Conservation (phyloP, 1,140 invertebrate genomes). For the Lordiphosa stackelbergi region DNA sequence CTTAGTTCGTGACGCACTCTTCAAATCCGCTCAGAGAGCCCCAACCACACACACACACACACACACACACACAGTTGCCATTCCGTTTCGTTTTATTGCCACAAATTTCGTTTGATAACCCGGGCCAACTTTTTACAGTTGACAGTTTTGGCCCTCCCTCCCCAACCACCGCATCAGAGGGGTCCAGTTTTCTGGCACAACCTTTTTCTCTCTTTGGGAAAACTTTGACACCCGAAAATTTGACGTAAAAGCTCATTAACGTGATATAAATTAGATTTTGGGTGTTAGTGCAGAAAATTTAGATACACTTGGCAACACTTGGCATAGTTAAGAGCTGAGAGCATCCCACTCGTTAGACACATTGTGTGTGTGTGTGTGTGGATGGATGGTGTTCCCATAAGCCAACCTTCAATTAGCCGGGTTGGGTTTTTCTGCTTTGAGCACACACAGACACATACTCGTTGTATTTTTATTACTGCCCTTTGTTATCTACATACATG, state of each 20-base stretch:
- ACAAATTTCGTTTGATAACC: conserved; percentile 72
- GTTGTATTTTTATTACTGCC: too few species aligned
- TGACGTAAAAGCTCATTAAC: conserved; percentile 73
- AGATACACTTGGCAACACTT: conserved; percentile 51
- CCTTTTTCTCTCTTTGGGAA: conserved; percentile 9
- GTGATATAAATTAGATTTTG: conserved; percentile 74
- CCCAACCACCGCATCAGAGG: background rate
- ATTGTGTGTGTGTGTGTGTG: too few species aligned
- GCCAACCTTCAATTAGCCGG: too few species aligned
- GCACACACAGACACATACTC: too few species aligned
- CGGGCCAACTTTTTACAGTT: conserved; percentile 64
- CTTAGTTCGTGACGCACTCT: conserved; percentile 34
- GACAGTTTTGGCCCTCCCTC: conserved; percentile 47
- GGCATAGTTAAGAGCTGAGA: conserved; percentile 41
- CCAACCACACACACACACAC: too few species aligned
- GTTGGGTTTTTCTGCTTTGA: too few species aligned
- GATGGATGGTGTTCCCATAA: too few species aligned
- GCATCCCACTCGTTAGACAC: conserved; percentile 29
- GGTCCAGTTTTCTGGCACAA: conserved; percentile 1
- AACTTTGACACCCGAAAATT: conserved; percentile 40
- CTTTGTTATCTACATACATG: too few species aligned
- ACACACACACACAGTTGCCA: conserved; percentile 5
- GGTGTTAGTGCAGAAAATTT: conserved; percentile 64
- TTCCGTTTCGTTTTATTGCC: conserved; percentile 66
- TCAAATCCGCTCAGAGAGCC: conserved; percentile 13